phyloP scores from a whole-genome alignment of 2,888 invertebrate species.

The Graphium colonna region DNA sequence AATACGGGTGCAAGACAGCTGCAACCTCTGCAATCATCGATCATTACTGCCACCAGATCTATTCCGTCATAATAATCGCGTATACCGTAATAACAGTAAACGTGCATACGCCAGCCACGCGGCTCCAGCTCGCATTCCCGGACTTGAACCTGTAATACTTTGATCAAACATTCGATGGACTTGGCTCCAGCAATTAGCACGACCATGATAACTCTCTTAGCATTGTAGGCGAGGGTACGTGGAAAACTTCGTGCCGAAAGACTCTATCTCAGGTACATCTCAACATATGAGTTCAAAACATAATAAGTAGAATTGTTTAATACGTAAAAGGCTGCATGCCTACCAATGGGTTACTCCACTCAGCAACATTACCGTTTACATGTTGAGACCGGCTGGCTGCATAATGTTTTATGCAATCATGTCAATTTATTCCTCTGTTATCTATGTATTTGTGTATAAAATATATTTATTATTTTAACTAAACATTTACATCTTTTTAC shows the following conservation, averaged over 20 bases:
- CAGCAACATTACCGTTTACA: too few relatives aligned
- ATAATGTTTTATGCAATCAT: too few relatives aligned
- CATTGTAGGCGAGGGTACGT: constrained; percentile 1
- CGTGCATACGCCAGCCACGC: constrained; percentile 8
- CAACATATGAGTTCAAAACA: background rate
- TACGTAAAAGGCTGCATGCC: too few relatives aligned
- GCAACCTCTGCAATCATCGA: constrained; percentile 1
- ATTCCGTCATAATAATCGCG: constrained; percentile 8
- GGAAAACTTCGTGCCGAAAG: background rate
- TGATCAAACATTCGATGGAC: constrained; percentile 24
- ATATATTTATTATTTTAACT: too few relatives aligned
- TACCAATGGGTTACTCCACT: too few relatives aligned
- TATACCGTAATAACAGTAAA: constrained; percentile 22
- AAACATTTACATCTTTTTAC: too few relatives aligned
- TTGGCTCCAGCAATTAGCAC: constrained; percentile 21
- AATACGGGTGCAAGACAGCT: background rate
- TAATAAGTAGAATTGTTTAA: too few relatives aligned
- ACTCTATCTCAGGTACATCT: background rate
- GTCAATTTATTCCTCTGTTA: too few relatives aligned
- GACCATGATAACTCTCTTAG: constrained; percentile 19
- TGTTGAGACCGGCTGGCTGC: too few relatives aligned
- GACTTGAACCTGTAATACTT: constrained; percentile 21
- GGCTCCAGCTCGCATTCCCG: constrained; percentile 13
- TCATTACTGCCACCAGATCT: background rate
- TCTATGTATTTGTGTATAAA: too few relatives aligned